phyloP scores from a whole-genome alignment of 2,113 vertebrate genomes.

The Elgaria multicarinata region DNA sequence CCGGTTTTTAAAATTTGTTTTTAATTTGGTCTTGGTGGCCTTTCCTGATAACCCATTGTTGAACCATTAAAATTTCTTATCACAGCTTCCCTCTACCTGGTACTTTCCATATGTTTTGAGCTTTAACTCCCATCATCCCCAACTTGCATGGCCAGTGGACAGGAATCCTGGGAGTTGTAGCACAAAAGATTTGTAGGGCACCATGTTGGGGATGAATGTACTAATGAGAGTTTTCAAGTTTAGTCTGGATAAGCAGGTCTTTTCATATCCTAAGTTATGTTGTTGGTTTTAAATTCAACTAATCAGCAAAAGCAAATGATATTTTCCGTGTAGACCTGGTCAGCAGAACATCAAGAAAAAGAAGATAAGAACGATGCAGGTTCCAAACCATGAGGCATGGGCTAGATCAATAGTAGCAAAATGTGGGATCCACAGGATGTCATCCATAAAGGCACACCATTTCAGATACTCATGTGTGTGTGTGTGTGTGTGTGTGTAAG shows the following conservation, averaged over 20 bases:
- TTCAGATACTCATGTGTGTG: neutral
- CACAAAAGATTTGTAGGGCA: no score
- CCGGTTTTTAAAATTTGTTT: constrained; percentile 1
- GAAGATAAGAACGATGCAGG: neutral
- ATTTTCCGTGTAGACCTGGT: constrained; percentile 11
- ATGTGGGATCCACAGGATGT: neutral
- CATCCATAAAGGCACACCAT: neutral
- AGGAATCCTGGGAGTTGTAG: no score
- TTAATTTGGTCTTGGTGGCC: neutral
- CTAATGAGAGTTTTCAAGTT: neutral
- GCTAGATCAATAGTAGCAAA: neutral
- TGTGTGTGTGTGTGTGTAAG: neutral
- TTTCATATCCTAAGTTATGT: constrained; percentile 12
- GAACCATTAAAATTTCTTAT: constrained; percentile 29
- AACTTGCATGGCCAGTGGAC: no score
- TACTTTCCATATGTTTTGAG: no score
- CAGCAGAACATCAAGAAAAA: neutral
- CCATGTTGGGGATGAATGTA: no score
- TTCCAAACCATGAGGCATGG: neutral
- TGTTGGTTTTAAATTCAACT: constrained; percentile 8
- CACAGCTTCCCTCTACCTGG: no score
- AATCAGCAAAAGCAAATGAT: constrained; percentile 22
- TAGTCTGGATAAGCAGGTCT: constrained; percentile 2
- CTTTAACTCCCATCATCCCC: no score
- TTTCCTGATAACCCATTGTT: constrained; percentile 28